Conservation (phyloP, 2,113 vertebrate species). For the Muscicapa adusta region DNA sequence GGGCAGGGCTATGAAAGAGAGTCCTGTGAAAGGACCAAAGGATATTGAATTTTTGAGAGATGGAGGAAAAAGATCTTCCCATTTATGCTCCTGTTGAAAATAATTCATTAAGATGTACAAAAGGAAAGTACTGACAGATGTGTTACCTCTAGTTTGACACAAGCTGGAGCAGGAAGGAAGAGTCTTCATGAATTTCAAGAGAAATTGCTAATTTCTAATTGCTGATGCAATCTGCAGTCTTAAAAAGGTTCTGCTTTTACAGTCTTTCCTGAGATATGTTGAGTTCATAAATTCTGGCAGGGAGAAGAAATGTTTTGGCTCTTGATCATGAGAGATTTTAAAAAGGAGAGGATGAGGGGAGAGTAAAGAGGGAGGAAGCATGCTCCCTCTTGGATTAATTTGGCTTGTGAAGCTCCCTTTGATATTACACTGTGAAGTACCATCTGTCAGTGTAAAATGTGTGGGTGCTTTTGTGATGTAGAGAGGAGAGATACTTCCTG, state of each 20-base stretch:
- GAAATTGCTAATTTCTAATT: constrained; percentile 2
- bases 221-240: not conserved
- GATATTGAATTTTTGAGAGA: not conserved
- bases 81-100: not conserved
- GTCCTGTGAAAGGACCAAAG: not conserved
- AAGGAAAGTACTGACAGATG: not conserved
- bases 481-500: not conserved
- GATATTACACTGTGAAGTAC: not conserved
- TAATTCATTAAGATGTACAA: not conserved
- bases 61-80: not conserved
- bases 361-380: constrained; percentile 1
- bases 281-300: constrained; percentile 29
- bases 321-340: constrained; percentile 46
- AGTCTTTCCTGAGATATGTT: not conserved
- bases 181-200: not conserved
- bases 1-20: not conserved
- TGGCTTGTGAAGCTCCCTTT: constrained; percentile 38
- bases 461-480: not conserved
- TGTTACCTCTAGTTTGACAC: not conserved
- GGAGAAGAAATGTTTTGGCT: constrained; percentile 54
- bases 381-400: constrained; percentile 25
- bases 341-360: not conserved
- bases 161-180: not conserved
- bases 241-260: constrained; percentile 15
- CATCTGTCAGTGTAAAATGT: constrained; percentile 39